Percentiles rank a stretch among this genome's conserved stretches.
phyloP scores from a whole-genome alignment of 53 echinoderm and acorn worm genomes.

The Antedon mediterranea region DNA sequence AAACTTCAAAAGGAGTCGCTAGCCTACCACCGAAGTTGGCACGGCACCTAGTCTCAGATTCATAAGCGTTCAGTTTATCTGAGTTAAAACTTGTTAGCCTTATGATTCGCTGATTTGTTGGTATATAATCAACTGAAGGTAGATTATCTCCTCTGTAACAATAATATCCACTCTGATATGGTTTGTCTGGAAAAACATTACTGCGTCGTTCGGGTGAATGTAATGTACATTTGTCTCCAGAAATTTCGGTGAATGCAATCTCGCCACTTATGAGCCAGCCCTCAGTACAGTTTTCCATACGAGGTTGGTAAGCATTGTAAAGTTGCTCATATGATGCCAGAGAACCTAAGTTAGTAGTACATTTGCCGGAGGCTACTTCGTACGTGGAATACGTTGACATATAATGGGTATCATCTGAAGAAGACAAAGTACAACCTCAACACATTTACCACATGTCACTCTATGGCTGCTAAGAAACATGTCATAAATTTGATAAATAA shows the following conservation, averaged over 20 bases:
- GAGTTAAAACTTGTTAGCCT: background rate
- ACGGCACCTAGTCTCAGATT: background rate
- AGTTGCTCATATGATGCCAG: background rate
- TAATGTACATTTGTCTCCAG: background rate
- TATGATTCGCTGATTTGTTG: background rate
- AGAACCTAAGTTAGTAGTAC: background rate
- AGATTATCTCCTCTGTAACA: background rate
- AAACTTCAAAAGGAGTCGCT: background rate
- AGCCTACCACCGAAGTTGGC: background rate
- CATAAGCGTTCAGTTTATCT: background rate
- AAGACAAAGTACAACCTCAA: no score
- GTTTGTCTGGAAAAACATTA: background rate
- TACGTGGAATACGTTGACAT: background rate
- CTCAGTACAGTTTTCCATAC: background rate
- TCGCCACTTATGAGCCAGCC: background rate
- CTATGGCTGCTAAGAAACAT: no score
- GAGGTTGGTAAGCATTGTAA: background rate
- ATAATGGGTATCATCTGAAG: background rate
- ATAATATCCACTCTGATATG: background rate
- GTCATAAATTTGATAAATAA: no score
- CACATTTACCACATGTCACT: no score
- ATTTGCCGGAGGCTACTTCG: background rate
- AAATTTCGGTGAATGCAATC: background rate
- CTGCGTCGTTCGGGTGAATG: background rate
- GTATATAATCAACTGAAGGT: background rate